Base-by-base conservation (phyloP, 2,888 invertebrate genomes). In the Callinectes sapidus region DNA sequence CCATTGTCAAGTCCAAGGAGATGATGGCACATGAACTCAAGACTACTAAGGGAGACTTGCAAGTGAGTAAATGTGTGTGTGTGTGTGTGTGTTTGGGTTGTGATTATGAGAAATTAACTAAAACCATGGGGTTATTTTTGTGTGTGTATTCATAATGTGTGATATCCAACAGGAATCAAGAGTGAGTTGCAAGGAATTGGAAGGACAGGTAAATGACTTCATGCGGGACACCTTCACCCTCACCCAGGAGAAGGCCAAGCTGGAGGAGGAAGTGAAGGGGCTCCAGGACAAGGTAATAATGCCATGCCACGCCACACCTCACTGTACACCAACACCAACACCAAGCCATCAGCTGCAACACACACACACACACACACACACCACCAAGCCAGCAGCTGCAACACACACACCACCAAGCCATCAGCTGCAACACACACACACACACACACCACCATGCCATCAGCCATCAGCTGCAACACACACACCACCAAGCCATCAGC, bases 261-360 rank as follows among this genome's bases (percentile, higher is more conserved):
- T 93, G 71, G 90, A 93, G 91, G 91, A 77, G 23, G 54, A 77
- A 13, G 18, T 89, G 1, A 86, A 77, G 42, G 42, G n/a, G 28
- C 91, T 93, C 16, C 42, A 91, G 48, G 93, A 93, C 16, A 93
- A 93, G 91, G 92, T 92, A 32, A 90, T 92, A 32, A 90, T 18
- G n/a, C n/a, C 1, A 71, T 23, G 23, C 8, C 28, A 90, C n/a
- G 23, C 8, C 28, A 90, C n/a, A 13, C 61, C 28, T 61, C 42
- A 18, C 13, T 35, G 48, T 86, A 18, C 39, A 39, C 39, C 2
- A n/a, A n/a, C n/a, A n/a, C n/a, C n/a, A n/a, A n/a, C n/a, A 39
- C 42, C 18, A 8, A 5, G 5, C 8, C 42, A 86, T 35, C 18
- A 16, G 8, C 18, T 2, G 5, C 86, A 42, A 16, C 42, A 39